Conservation (phyloP, 1,140 invertebrate species). For the Pseudomyrmex cubaensis region DNA sequence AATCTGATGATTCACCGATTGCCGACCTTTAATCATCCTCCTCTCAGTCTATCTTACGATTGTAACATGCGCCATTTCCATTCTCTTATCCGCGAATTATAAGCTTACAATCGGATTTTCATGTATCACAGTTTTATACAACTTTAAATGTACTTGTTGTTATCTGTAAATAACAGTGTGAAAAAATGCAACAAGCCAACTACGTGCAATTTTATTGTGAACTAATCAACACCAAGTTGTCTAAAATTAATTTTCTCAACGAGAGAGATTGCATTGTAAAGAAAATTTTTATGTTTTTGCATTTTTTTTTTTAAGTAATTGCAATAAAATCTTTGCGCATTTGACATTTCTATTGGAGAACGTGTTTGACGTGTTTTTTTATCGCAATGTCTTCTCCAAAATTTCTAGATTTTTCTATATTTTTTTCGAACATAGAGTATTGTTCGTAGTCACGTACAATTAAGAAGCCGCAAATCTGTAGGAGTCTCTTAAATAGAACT, state of each 20-base stretch:
- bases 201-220: background rate
- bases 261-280: too few species aligned
- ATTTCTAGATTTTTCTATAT: background rate
- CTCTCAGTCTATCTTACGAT: background rate
- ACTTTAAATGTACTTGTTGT: background rate
- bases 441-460: background rate
- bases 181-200: background rate
- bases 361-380: background rate
- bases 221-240: background rate
- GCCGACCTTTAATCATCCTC: conserved; percentile 8
- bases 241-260: background rate
- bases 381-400: background rate
- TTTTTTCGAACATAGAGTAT: background rate
- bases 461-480: too few species aligned
- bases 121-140: background rate
- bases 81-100: background rate
- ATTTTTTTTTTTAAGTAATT: too few species aligned
- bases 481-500: too few species aligned
- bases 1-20: conserved; percentile 43
- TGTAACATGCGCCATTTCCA: conserved; percentile 10
- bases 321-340: too few species aligned
- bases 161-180: conserved; percentile 9
- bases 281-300: too few species aligned
- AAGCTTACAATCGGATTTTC: conserved; percentile 10
- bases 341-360: too few species aligned